phyloP scores from a whole-genome alignment of 1,140 invertebrate genomes.

The Macrobrachium nipponense region DNA sequence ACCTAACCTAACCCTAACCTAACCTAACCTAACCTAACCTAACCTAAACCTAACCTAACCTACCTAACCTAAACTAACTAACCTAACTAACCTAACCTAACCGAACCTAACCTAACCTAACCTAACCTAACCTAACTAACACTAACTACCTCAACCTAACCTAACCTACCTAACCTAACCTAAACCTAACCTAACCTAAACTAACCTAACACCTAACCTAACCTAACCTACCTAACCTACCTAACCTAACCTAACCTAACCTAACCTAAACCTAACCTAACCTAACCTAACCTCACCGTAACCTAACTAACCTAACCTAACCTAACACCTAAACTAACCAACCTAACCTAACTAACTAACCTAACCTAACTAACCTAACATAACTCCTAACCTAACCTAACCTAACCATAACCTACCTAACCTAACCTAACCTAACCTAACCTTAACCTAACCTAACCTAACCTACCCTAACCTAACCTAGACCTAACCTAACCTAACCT shows the following conservation, averaged over 20 bases:
- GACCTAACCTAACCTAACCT: constrained; percentile 12
- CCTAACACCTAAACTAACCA: neutral
- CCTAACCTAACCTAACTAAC: constrained; percentile 5
- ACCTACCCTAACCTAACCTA: too few relatives aligned
- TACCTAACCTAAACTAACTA: neutral
- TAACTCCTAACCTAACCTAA: constrained; percentile 11
- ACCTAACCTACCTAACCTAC: neutral
- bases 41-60: neutral
- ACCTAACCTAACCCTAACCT: constrained; percentile 11
- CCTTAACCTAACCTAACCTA: neutral
- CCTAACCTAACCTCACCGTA: constrained; percentile 3
- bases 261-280: neutral
- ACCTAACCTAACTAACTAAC: neutral
- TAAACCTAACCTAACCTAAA: constrained; percentile 1
- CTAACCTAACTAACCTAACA: neutral
- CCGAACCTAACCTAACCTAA: constrained; percentile 6
- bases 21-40: neutral
- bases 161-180: neutral
- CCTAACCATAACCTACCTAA: neutral
- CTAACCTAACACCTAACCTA: neutral
- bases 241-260: neutral
- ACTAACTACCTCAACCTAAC: neutral
- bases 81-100: constrained; percentile 13
- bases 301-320: constrained; percentile 9
- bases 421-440: constrained; percentile 13